phyloP scores from a whole-genome alignment of 1,140 invertebrate genomes.

The Hydropsyche tenuis region DNA sequence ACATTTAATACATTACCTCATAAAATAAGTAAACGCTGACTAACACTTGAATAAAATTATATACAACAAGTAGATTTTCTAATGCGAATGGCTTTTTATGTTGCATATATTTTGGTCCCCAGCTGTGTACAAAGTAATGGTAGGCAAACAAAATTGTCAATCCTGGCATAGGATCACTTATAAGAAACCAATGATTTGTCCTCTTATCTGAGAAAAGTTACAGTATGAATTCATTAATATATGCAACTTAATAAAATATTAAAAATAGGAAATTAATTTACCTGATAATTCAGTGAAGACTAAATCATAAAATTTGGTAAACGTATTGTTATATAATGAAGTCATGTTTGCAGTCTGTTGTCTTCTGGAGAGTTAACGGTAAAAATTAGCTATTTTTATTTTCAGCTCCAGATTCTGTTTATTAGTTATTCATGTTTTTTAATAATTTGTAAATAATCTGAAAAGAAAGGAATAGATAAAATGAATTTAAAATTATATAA shows the following conservation, averaged over 20 bases:
- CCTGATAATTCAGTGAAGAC: constrained; percentile 45
- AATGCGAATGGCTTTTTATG: constrained; percentile 80
- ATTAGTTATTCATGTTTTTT: too few relatives aligned
- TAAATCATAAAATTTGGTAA: constrained; percentile 45
- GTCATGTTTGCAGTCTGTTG: too few relatives aligned
- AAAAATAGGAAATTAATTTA: constrained; percentile 27
- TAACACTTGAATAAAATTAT: constrained; percentile 82
- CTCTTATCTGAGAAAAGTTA: constrained; percentile 72
- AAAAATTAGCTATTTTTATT: too few relatives aligned
- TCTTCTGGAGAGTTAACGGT: too few relatives aligned
- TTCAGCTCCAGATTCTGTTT: too few relatives aligned
- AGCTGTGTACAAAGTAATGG: constrained; percentile 73
- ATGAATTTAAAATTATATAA: too few relatives aligned
- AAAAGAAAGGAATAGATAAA: too few relatives aligned
- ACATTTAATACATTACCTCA: constrained; percentile 61
- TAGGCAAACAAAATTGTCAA: constrained; percentile 73
- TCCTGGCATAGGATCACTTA: constrained; percentile 78
- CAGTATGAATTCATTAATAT: too few relatives aligned
- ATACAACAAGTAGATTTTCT: constrained; percentile 76
- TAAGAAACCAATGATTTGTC: constrained; percentile 85
- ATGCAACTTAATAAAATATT: neutral
- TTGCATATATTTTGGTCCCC: constrained; percentile 82
- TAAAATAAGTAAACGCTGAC: constrained; percentile 77
- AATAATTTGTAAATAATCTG: too few relatives aligned
- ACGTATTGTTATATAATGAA: constrained; percentile 44